phyloP scores from a whole-genome alignment of 2,888 invertebrate genomes.

The Chaetogeoica ovagalla region DNA sequence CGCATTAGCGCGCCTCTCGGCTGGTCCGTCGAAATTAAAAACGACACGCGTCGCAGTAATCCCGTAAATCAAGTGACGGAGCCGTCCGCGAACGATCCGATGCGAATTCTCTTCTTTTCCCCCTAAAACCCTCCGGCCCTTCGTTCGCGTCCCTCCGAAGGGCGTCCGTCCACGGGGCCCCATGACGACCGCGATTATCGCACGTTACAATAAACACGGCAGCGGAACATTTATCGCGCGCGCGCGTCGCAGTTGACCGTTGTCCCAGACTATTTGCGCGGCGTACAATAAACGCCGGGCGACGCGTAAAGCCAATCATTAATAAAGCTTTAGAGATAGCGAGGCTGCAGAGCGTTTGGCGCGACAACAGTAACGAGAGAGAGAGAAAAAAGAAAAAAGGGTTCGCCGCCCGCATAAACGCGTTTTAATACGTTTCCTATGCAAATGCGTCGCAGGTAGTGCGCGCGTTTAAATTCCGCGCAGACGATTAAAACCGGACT shows the following conservation, averaged over 20 bases:
- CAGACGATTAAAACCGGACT: conserved; percentile 46
- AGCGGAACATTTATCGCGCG: too few species aligned
- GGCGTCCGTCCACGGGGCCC: too few species aligned
- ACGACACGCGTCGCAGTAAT: neutral
- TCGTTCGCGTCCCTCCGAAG: too few species aligned
- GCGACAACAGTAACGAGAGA: neutral
- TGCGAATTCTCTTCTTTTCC: neutral
- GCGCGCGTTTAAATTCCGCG: conserved; percentile 12
- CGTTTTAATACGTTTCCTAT: conserved; percentile 40
- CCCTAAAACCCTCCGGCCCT: neutral
- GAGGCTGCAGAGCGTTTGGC: neutral
- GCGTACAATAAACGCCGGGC: neutral
- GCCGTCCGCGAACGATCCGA: conserved; percentile 15
- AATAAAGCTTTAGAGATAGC: conserved; percentile 46
- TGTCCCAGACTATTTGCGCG: too few species aligned
- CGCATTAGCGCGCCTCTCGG: conserved; percentile 45
- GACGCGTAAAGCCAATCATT: conserved; percentile 49
- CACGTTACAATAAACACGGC: too few species aligned
- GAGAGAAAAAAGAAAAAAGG: neutral
- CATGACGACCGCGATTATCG: too few species aligned
- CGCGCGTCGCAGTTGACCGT: too few species aligned
- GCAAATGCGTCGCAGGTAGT: conserved; percentile 6
- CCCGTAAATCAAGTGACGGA: conserved; percentile 43
- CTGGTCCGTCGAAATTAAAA: conserved; percentile 10
- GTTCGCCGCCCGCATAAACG: neutral